Percentiles rank a stretch among this genome's conserved stretches.
phyloP scores from a whole-genome alignment of 2,888 invertebrate species.

The Cybosia mesomella region DNA sequence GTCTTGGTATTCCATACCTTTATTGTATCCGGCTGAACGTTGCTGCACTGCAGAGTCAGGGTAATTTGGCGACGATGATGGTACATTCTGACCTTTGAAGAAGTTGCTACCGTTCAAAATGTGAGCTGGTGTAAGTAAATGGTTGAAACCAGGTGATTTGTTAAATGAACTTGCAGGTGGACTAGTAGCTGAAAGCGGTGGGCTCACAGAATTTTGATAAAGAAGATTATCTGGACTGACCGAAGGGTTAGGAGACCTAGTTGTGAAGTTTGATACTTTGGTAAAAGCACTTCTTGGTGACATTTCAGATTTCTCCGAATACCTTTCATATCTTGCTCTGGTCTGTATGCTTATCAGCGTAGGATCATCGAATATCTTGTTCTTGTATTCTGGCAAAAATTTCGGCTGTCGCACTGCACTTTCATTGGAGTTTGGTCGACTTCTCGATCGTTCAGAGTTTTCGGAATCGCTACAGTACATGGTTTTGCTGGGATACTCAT shows the following conservation, averaged over 20 bases:
- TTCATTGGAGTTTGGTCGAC: constrained; percentile 85
- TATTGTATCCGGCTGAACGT: constrained; percentile 65
- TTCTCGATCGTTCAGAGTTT: constrained; percentile 81
- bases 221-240: constrained; percentile 92
- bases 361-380: constrained; percentile 88
- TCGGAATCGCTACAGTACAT: constrained; percentile 84
- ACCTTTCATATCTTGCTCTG: constrained; percentile 83
- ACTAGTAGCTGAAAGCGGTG: constrained; percentile 87
- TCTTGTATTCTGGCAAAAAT: constrained; percentile 84
- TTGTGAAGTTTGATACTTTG: constrained; percentile 88
- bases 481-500: constrained; percentile 82
- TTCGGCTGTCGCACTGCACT: constrained; percentile 85
- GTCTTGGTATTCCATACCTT: constrained; percentile 72
- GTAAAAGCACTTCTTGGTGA: constrained; percentile 94
- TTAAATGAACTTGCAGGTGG: constrained; percentile 82
- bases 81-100: constrained; percentile 84
- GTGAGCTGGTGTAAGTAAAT: constrained; percentile 78
- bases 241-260: constrained; percentile 90
- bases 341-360: constrained; percentile 83
- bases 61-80: constrained; percentile 83
- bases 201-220: constrained; percentile 93
- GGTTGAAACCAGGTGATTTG: constrained; percentile 75
- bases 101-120: constrained; percentile 83
- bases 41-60: constrained; percentile 72
- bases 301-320: constrained; percentile 80